Conservation (phyloP, 2,113 vertebrate species). For the Calonectris borealis region DNA sequence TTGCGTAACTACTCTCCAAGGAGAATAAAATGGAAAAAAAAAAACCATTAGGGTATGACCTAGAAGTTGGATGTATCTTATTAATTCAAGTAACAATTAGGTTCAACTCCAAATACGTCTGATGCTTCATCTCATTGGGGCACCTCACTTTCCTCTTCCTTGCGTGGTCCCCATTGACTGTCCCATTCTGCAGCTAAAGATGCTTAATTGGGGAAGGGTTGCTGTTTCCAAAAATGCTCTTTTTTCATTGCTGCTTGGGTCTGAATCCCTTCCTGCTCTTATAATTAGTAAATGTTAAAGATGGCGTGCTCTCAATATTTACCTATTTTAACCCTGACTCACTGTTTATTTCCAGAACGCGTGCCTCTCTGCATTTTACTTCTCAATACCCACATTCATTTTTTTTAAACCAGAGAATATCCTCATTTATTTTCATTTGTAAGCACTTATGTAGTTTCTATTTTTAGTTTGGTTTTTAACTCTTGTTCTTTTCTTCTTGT, state of each 20-base stretch:
- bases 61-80: neutral
- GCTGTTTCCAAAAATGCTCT: neutral
- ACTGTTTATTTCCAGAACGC: conserved; percentile 9
- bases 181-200: neutral
- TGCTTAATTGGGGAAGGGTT: neutral
- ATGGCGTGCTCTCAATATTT: neutral
- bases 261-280: neutral
- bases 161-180: neutral
- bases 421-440: conserved; percentile 15
- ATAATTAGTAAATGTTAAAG: conserved; percentile 1
- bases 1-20: neutral
- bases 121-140: neutral
- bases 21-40: neutral
- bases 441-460: neutral
- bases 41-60: neutral
- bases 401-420: neutral
- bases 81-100: neutral
- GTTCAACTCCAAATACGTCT: neutral
- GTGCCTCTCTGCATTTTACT: neutral
- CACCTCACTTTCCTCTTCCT: neutral
- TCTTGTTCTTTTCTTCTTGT: neutral
- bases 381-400: neutral
- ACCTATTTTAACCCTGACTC: conserved; percentile 40
- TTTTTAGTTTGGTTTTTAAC: neutral
- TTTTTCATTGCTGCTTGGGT: neutral